These are phyloP conservation scores for Psophia crepitans DNA, from an alignment of 2,113 vertebrate species.

Conservation along the genomic window DNA sequence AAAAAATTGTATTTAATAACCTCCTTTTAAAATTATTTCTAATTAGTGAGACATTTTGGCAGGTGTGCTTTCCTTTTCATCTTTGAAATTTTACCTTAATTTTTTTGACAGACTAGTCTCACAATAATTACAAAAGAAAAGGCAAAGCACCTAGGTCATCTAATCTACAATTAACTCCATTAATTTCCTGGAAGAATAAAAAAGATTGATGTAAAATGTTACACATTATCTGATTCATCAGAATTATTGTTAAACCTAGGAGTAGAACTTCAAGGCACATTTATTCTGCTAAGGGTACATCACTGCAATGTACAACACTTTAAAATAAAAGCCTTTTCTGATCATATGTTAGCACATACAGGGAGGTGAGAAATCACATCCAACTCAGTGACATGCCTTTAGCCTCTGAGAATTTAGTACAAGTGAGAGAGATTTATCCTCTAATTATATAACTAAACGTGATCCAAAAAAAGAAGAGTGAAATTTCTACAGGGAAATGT, in stretches of 20 bases:
- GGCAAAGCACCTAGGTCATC: slow-evolving; percentile 16
- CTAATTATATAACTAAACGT: slow-evolving; percentile 1
- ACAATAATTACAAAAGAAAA: slow-evolving; percentile 42
- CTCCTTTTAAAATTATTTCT: slow-evolving; percentile 18
- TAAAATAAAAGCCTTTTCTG: slow-evolving; percentile 13
- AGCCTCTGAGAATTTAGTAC: slow-evolving; percentile 45
- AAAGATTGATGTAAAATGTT: slow-evolving; percentile 44
- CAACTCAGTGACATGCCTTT: slow-evolving; percentile 10
- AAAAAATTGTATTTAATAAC: slow-evolving; percentile 41
- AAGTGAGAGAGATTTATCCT: slow-evolving; percentile 35
- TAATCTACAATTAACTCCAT: slow-evolving; percentile 34
- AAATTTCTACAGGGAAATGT: not conserved
- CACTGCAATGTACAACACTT: not conserved
- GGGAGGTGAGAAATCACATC: slow-evolving; percentile 57
- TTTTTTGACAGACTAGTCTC: slow-evolving; percentile 31
- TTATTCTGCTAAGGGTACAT: slow-evolving; percentile 28
- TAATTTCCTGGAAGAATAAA: slow-evolving; percentile 45
- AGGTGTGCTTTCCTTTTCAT: slow-evolving; percentile 9
- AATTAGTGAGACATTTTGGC: slow-evolving; percentile 4
- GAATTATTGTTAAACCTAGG: slow-evolving; percentile 30
- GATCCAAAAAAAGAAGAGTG: not conserved
- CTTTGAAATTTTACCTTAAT: slow-evolving; percentile 28
- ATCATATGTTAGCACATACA: slow-evolving; percentile 10
- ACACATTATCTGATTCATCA: not conserved
- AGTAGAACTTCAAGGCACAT: not conserved